These are phyloP conservation scores for Carcinoscorpius rotundicauda DNA, from an alignment of 1,140 invertebrate species.

Conservation along the genomic window DNA sequence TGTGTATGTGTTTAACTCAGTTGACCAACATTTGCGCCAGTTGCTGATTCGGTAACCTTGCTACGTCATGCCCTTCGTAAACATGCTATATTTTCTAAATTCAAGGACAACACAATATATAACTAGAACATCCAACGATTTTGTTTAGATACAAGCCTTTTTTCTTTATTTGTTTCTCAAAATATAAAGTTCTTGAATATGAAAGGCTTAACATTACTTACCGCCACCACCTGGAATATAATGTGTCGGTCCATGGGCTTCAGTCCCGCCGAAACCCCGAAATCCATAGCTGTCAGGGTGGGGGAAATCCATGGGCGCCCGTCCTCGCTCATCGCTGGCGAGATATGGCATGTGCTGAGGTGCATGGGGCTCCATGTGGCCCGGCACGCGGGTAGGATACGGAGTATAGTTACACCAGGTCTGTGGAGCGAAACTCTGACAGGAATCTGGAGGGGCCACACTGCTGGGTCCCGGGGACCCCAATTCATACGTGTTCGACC, in stretches of 20 bases:
- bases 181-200: too few relatives aligned
- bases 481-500: slow-evolving; percentile 41
- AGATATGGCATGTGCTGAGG: slow-evolving; percentile 30
- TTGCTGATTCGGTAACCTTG: too few relatives aligned
- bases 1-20: too few relatives aligned
- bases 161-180: too few relatives aligned
- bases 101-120: too few relatives aligned
- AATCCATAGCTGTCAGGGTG: slow-evolving; percentile 53
- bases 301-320: slow-evolving; percentile 48
- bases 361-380: slow-evolving; percentile 29
- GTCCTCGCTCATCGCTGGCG: slow-evolving; percentile 47
- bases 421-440: slow-evolving; percentile 41
- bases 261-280: slow-evolving; percentile 54
- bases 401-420: slow-evolving; percentile 42
- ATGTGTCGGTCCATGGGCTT: slow-evolving; percentile 58
- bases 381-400: slow-evolving; percentile 33
- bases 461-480: slow-evolving; percentile 32
- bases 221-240: slow-evolving; percentile 57
- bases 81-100: too few relatives aligned
- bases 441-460: slow-evolving; percentile 43
- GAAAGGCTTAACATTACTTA: slow-evolving; percentile 1
- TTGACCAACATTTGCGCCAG: too few relatives aligned
- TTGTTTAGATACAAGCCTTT: too few relatives aligned
- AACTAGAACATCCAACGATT: too few relatives aligned
- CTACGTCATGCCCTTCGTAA: too few relatives aligned